Conservation (phyloP, 2,113 vertebrate species). For the Lutjanus erythropterus region DNA sequence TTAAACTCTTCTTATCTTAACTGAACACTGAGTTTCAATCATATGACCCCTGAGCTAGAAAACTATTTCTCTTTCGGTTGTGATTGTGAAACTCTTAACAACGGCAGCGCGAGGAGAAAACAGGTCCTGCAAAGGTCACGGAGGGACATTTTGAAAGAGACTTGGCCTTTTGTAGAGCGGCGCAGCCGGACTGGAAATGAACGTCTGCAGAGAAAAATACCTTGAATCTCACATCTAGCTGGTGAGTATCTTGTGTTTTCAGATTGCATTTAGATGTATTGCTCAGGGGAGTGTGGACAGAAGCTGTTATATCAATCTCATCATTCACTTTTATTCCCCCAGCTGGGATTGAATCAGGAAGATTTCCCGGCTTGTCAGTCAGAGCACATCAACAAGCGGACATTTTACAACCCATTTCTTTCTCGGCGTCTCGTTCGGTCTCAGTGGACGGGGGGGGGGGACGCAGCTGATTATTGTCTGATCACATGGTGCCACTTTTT, state of each 20-base stretch:
- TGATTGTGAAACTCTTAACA: no score
- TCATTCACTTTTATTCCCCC: constrained; percentile 12
- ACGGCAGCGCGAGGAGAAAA: background rate
- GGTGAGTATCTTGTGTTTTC: background rate
- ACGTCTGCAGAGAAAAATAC: background rate
- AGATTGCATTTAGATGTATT: constrained; percentile 4
- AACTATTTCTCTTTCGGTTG: no score
- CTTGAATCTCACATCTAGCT: background rate
- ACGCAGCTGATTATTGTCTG: constrained; percentile 27
- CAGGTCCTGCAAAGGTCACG: background rate
- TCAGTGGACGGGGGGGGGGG: constrained; percentile 13
- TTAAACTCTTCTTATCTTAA: no score
- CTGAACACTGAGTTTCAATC: no score
- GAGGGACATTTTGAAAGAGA: background rate
- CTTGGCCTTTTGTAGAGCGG: background rate
- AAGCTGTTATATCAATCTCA: background rate
- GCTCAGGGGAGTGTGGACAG: background rate
- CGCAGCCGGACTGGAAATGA: no score
- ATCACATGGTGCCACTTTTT: constrained; percentile 40
- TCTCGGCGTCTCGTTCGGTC: background rate
- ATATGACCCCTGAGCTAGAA: no score
- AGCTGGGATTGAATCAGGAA: constrained; percentile 9
- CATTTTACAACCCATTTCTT: constrained; percentile 12
- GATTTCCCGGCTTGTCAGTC: background rate
- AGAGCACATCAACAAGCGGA: background rate